Conservation (phyloP, 2,113 vertebrate species). For the Silurus asotus region DNA sequence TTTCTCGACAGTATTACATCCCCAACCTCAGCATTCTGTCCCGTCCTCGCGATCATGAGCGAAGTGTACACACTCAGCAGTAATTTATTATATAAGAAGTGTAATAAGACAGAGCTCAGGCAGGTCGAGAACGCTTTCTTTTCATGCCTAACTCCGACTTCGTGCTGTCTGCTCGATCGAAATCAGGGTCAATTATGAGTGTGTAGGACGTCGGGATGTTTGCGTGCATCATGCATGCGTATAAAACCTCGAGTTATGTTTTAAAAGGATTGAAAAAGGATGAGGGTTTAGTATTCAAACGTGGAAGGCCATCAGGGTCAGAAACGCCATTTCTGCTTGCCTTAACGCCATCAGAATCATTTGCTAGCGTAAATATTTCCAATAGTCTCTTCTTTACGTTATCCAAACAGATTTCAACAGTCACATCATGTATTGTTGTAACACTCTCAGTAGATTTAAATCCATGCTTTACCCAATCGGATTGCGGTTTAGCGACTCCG, state of each 20-base stretch:
- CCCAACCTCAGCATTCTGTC: constrained; percentile 17
- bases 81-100: not conserved
- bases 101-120: not conserved
- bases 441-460: too few species aligned
- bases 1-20: constrained; percentile 2
- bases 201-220: not conserved
- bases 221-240: not conserved
- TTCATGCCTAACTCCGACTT: not conserved
- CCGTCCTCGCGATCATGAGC: not conserved
- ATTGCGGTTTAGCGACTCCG: too few species aligned
- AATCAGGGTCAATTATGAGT: not conserved
- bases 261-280: not conserved
- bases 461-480: too few species aligned
- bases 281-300: not conserved
- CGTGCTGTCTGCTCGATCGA: not conserved
- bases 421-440: too few species aligned
- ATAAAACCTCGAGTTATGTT: not conserved
- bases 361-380: too few species aligned
- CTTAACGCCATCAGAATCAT: too few species aligned
- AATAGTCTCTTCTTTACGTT: too few species aligned
- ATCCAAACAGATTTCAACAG: too few species aligned
- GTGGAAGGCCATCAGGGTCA: too few species aligned
- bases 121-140: not conserved
- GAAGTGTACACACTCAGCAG: not conserved
- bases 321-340: too few species aligned